Evolutionary conservation across 2,797 vertebrate species (phyloP).

Genomic region (Macroramphosus scolopax): DNA sequence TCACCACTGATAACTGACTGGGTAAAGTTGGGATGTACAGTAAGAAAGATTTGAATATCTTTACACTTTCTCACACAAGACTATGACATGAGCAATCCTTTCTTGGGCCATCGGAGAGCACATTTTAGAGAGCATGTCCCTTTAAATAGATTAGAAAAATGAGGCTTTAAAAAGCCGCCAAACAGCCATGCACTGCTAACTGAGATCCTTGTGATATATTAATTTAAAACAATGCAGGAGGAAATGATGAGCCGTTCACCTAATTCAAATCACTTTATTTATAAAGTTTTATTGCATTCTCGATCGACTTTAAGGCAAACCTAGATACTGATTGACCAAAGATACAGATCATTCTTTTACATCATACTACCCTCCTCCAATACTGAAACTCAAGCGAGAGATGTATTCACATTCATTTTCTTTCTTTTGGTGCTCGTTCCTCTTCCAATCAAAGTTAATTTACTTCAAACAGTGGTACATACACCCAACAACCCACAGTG

Average conservation of each 20-base stretch:
- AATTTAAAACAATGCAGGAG: too few relatives aligned
- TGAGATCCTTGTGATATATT: too few relatives aligned
- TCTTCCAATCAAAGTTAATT: conserved; percentile 28
- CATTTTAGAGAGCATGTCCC: too few relatives aligned
- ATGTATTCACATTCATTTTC: conserved; percentile 40
- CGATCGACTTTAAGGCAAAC: conserved; percentile 47
- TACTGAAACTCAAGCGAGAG: conserved; percentile 26
- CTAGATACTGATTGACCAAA: conserved; percentile 46
- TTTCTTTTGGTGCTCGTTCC: conserved; percentile 18
- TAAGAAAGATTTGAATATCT: too few relatives aligned
- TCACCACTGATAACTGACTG: too few relatives aligned
- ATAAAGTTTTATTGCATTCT: conserved; percentile 59
- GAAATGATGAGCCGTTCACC: not conserved
- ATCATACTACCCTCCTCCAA: conserved; percentile 18
- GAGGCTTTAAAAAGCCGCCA: too few relatives aligned
- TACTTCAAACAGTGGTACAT: conserved; percentile 60
- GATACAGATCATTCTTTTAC: conserved; percentile 37
- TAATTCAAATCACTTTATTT: conserved; percentile 72
- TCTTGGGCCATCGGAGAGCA: too few relatives aligned
- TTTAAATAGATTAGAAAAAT: too few relatives aligned
- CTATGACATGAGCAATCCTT: too few relatives aligned
- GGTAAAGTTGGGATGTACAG: too few relatives aligned
- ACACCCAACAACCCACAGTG: conserved; percentile 57
- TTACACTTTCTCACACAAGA: too few relatives aligned
- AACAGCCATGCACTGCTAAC: too few relatives aligned